Evolutionary conservation across 2,888 invertebrate species (phyloP).

Genomic region (Tachina grossa): DNA sequence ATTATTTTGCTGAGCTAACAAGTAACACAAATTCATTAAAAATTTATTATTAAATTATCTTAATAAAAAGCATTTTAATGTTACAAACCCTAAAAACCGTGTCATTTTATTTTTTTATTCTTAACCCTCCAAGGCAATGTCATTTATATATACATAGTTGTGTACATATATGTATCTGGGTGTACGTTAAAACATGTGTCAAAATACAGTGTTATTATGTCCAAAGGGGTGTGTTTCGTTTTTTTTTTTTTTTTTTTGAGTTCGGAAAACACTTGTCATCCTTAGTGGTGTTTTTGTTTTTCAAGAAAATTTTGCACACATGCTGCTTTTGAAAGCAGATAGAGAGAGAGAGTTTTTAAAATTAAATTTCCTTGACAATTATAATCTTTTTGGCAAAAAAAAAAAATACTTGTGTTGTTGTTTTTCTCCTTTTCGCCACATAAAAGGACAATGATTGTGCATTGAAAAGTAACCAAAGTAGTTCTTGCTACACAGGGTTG

Average conservation of each 20-base stretch:
- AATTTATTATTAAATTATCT: slow-evolving; percentile 67
- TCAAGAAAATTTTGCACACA: slow-evolving; percentile 63
- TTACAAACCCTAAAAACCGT: slow-evolving; percentile 40
- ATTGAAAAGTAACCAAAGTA: slow-evolving; percentile 9
- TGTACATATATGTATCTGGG: not conserved
- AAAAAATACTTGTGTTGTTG: not conserved
- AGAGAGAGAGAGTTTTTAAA: slow-evolving; percentile 32
- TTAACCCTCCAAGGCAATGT: not conserved
- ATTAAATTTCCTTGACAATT: slow-evolving; percentile 59
- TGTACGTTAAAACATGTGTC: slow-evolving; percentile 48
- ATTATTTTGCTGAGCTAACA: slow-evolving; percentile 7
- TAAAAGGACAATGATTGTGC: slow-evolving; percentile 7
- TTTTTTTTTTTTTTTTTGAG: not conserved
- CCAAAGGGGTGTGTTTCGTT: slow-evolving; percentile 52
- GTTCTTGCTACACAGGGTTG: slow-evolving; percentile 59
- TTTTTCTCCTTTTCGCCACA: not conserved
- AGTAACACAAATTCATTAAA: slow-evolving; percentile 37
- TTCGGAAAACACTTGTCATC: slow-evolving; percentile 61
- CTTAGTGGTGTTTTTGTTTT: not conserved
- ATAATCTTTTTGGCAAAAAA: slow-evolving; percentile 42
- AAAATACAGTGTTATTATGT: slow-evolving; percentile 15
- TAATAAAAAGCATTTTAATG: slow-evolving; percentile 66
- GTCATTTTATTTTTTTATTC: slow-evolving; percentile 30
- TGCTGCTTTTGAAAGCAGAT: slow-evolving; percentile 48
- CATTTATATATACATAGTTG: no score